Base-by-base conservation (phyloP, 2,888 invertebrate species). In the Bursaphelenchus okinawaensis region DNA sequence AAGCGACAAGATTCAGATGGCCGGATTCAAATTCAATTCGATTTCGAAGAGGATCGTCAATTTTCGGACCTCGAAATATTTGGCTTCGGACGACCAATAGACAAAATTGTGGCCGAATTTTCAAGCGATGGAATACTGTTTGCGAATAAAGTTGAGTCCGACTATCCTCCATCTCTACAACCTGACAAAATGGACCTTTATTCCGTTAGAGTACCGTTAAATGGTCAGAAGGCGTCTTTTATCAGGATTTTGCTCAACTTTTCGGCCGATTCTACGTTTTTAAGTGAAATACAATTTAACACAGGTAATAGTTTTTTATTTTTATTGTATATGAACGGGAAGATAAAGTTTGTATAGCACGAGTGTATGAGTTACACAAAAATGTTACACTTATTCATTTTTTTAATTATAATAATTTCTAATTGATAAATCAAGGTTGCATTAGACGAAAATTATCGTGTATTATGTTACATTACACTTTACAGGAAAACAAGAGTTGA, bases 211-310 rank as follows among this genome's bases (percentile, higher is more conserved):
- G 63, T 77, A 7, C 76, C 77, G 8, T 66, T 77, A 0, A 71
- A 75, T 29, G 62, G 67, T 27, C 31, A 69, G 29, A 62, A 61
- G n/a, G 76, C 68, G 6, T 60, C 67, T 40, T 72, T 74, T 63
- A 66, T 77, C 22, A 68, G 73, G 54, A 59, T 77, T n/a, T 63
- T 69, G 3, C 63, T 77, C 31, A 69, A 87, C 73, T 92, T 92
- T 83, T 89, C 90, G 3, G 88, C 90, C 19, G 87, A 89, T 63
- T 93, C 93, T 92, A 89, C 93, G 75, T 88, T 93, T 85, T 88
- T 93, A 80, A 91, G 91, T 84, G 93, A 93, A 85, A 87, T 93
- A 70, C 88, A 89, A 64, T 93, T 93, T 83, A 89, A 89, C 77
- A 92, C 92, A 77, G 88, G 91, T 91, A 84, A 84, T n/a, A n/a